phyloP scores from a whole-genome alignment of 2,888 invertebrate species.

The Xanthorhoe spadicearia region DNA sequence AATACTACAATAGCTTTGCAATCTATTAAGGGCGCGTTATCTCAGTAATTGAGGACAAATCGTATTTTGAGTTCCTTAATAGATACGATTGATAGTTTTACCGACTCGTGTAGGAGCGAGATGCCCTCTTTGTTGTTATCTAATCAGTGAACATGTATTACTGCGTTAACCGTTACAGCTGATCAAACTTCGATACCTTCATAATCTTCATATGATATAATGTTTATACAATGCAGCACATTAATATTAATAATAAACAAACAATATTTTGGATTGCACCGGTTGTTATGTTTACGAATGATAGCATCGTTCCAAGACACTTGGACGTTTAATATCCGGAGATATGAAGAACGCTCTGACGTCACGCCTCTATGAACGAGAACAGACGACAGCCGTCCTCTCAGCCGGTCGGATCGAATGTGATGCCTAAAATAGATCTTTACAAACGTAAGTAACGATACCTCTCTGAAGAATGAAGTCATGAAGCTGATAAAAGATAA shows the following conservation, averaged over 20 bases:
- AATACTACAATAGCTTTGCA: slow-evolving; percentile 36
- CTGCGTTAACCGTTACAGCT: slow-evolving; percentile 42
- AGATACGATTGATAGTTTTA: slow-evolving; percentile 52
- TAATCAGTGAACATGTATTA: slow-evolving; percentile 43
- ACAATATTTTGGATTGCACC: slow-evolving; percentile 42
- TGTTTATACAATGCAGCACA: slow-evolving; percentile 29
- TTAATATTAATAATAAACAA: slow-evolving; percentile 36
- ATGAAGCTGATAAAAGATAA: slow-evolving; percentile 52
- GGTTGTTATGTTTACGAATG: slow-evolving; percentile 51
- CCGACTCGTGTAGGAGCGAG: slow-evolving; percentile 36
- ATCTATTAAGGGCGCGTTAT: slow-evolving; percentile 56
- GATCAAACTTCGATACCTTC: slow-evolving; percentile 29
- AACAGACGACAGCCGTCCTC: slow-evolving; percentile 53
- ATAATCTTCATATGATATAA: slow-evolving; percentile 18
- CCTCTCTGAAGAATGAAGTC: slow-evolving; percentile 46
- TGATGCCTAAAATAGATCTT: slow-evolving; percentile 61
- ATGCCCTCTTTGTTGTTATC: slow-evolving; percentile 48
- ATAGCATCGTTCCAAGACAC: slow-evolving; percentile 48
- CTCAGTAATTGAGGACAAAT: slow-evolving; percentile 56
- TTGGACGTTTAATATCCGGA: slow-evolving; percentile 42
- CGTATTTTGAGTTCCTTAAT: slow-evolving; percentile 62
- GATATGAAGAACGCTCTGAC: slow-evolving; percentile 42
- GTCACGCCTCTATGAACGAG: slow-evolving; percentile 55
- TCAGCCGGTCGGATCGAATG: slow-evolving; percentile 55
- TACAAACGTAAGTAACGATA: slow-evolving; percentile 60